Percentiles rank a stretch among this genome's conserved stretches.
These are phyloP conservation scores for Macroteleia sp. DNA, from an alignment of 2,888 invertebrate species.

Conservation along the genomic window DNA sequence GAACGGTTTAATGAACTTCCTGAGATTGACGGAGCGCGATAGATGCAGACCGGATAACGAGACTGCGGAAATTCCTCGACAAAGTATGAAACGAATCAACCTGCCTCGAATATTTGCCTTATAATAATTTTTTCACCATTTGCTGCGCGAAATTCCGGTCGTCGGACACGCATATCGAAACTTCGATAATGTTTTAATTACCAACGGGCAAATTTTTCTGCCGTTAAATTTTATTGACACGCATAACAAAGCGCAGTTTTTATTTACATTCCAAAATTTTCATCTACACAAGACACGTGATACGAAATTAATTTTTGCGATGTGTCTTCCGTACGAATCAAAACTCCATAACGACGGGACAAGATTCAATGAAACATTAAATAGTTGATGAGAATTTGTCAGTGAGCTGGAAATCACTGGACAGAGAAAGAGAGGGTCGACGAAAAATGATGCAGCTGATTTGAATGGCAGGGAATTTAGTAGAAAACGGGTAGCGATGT, in stretches of 20 bases:
- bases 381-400: conserved; percentile 44
- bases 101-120: conserved; percentile 78
- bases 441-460: conserved; percentile 58
- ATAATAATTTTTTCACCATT: conserved; percentile 77
- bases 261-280: conserved; percentile 45
- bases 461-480: conserved; percentile 62
- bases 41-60: conserved; percentile 51
- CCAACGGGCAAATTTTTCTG: conserved; percentile 16
- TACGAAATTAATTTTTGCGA: conserved; percentile 27
- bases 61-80: conserved; percentile 72
- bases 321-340: conserved; percentile 11
- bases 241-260: conserved; percentile 29
- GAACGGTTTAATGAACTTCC: conserved; percentile 71
- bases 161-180: conserved; percentile 4
- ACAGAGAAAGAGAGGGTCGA: not conserved
- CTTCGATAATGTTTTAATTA: conserved; percentile 45
- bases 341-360: not conserved
- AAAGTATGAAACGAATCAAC: conserved; percentile 68
- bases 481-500: conserved; percentile 54
- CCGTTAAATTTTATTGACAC: conserved; percentile 33
- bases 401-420: conserved; percentile 11
- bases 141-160: conserved; percentile 26
- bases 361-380: conserved; percentile 28
- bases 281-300: conserved; percentile 5
- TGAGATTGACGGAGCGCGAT: conserved; percentile 58